Conservation (phyloP, 2,113 vertebrate species). For the Carettochelys insculpta region DNA sequence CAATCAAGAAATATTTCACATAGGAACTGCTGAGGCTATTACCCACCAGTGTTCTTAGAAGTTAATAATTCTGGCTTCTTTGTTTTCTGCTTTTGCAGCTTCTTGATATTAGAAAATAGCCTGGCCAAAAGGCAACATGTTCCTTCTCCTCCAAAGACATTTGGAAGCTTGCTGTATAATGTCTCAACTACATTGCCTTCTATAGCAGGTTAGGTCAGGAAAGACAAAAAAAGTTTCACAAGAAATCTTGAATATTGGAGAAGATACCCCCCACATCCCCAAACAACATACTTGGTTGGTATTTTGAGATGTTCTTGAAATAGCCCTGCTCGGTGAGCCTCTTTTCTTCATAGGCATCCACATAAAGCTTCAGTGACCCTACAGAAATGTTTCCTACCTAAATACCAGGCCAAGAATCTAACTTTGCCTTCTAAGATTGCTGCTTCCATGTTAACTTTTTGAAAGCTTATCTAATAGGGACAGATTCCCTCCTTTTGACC, state of each 20-base stretch:
- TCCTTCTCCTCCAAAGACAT: not conserved
- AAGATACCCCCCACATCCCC: too few relatives aligned
- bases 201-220: not conserved
- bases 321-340: not conserved
- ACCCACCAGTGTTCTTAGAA: not conserved
- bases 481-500: not conserved
- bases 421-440: not conserved
- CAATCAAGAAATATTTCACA: not conserved
- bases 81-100: not conserved
- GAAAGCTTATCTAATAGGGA: not conserved
- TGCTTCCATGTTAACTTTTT: not conserved
- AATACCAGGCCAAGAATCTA: not conserved
- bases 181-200: too few relatives aligned
- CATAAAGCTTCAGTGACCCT: not conserved
- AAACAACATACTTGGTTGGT: not conserved
- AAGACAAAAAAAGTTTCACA: not conserved
- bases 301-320: not conserved
- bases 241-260: not conserved
- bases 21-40: not conserved
- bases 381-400: not conserved
- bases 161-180: too few relatives aligned
- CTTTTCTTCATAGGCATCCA: not conserved
- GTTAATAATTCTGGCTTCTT: not conserved
- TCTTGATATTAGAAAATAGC: not conserved
- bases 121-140: not conserved